phyloP scores from a whole-genome alignment of 2,113 vertebrate genomes.

The Charadrius vociferus region DNA sequence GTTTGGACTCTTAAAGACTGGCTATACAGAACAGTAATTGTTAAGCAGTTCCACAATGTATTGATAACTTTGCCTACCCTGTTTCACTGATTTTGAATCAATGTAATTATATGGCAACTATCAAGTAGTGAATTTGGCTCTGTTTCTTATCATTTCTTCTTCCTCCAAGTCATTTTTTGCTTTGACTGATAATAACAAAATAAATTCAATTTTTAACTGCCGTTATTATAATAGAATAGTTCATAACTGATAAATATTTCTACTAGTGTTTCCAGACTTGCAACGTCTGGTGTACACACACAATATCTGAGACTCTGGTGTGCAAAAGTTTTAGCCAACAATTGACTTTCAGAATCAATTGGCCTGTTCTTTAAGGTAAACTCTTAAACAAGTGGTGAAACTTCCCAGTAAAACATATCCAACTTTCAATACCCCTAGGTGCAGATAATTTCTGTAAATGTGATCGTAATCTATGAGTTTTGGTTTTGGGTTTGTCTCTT shows the following conservation, averaged over 20 bases:
- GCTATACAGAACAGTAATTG: not conserved
- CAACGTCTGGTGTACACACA: not conserved
- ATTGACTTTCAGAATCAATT: not conserved
- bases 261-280: not conserved
- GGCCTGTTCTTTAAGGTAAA: not conserved
- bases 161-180: not conserved
- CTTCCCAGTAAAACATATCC: not conserved
- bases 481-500: not conserved
- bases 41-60: not conserved
- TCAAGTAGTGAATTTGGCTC: not conserved
- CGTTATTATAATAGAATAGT: not conserved
- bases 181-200: not conserved
- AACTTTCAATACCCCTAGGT: not conserved
- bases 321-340: not conserved
- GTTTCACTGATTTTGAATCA: not conserved
- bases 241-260: not conserved
- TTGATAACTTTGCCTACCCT: not conserved
- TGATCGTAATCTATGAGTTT: rapidly evolving
- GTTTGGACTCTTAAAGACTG: not conserved
- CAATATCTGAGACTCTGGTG: not conserved
- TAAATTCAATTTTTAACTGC: not conserved
- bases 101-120: not conserved
- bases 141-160: not conserved
- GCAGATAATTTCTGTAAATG: not conserved
- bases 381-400: not conserved